Evolutionary conservation across 2,888 invertebrate species (phyloP).

Genomic region (Drosophila prostipennis): DNA sequence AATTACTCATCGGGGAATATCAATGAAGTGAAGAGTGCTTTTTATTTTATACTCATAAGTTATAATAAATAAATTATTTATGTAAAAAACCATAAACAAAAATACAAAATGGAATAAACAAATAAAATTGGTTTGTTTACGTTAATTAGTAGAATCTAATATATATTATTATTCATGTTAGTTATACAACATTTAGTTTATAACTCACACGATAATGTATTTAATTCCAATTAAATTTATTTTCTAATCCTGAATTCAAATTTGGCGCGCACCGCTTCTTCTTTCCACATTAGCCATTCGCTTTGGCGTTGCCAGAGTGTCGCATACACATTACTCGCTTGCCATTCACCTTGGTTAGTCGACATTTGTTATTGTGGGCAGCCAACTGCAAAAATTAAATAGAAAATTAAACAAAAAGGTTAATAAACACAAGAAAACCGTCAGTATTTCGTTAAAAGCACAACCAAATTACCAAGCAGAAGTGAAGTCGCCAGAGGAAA

Average conservation of each 20-base stretch:
- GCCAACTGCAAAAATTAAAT: constrained; percentile 8
- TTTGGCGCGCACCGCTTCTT: neutral
- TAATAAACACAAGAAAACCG: neutral
- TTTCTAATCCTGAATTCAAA: neutral
- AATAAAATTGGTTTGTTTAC: too few relatives aligned
- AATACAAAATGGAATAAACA: too few relatives aligned
- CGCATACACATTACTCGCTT: neutral
- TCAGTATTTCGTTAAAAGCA: constrained; percentile 16
- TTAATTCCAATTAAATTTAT: neutral
- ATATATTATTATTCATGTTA: too few relatives aligned
- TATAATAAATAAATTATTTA: too few relatives aligned
- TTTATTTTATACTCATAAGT: too few relatives aligned
- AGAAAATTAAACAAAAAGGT: constrained; percentile 13
- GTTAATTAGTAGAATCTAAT: too few relatives aligned
- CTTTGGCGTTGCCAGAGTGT: neutral
- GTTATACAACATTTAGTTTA: too few relatives aligned
- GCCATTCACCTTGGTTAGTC: neutral
- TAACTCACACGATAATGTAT: too few relatives aligned
- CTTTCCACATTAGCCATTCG: neutral
- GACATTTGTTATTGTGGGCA: constrained; percentile 4
- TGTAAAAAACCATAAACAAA: too few relatives aligned
- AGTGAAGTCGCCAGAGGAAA: too few relatives aligned
- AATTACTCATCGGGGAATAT: too few relatives aligned
- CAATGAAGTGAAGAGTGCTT: too few relatives aligned
- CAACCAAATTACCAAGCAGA: neutral